phyloP scores from a whole-genome alignment of 2,797 vertebrate species.

The Halcyon chelicuti region DNA sequence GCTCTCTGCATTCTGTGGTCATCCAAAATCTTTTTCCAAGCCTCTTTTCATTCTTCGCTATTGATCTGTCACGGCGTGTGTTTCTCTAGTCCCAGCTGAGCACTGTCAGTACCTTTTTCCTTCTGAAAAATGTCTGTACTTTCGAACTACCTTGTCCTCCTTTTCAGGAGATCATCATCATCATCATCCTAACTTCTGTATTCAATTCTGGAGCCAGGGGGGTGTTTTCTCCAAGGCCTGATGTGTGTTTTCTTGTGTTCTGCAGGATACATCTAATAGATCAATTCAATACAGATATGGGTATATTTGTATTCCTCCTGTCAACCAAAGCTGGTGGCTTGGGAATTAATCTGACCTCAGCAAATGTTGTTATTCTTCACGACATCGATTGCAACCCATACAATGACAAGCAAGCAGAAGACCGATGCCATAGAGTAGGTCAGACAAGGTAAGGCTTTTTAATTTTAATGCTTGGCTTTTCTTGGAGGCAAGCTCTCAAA shows the following conservation, averaged over 20 bases:
- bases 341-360: conserved; percentile 96
- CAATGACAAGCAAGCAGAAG: conserved; percentile 98
- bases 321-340: conserved; percentile 96
- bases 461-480: background rate
- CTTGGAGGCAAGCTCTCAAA: background rate
- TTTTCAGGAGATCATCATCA: background rate
- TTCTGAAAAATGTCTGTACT: background rate
- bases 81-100: background rate
- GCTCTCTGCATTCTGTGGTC: background rate
- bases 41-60: background rate
- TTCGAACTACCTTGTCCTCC: background rate
- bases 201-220: background rate
- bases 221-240: background rate
- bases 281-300: conserved; percentile 91
- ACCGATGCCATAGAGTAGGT: conserved; percentile 94
- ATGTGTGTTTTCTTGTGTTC: background rate
- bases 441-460: conserved; percentile 87
- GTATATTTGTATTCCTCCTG: conserved; percentile 94
- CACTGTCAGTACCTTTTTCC: background rate
- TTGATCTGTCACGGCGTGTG: background rate
- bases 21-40: background rate
- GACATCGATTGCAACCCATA: conserved; percentile 98
- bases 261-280: conserved; percentile 95
- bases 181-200: background rate
- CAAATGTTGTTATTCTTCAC: conserved; percentile 95